Evolutionary conservation across 2,888 invertebrate species (phyloP).

Genomic region (Drosophila pegasa): DNA sequence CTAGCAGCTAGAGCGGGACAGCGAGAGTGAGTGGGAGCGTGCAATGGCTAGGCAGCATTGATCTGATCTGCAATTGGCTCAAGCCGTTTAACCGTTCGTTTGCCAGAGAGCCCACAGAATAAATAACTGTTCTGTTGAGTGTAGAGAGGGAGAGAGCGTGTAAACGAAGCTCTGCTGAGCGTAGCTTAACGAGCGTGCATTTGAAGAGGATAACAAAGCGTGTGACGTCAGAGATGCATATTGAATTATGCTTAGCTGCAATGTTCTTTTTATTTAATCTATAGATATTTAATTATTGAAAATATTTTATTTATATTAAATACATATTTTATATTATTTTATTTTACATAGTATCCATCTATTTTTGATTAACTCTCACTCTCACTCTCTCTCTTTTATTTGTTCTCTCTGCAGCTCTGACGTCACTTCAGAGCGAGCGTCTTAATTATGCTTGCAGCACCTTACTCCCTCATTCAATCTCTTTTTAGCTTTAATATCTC

Average conservation of each 20-base stretch:
- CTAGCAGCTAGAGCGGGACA: background rate
- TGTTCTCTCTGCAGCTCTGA: background rate
- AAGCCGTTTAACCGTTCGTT: background rate
- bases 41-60: background rate
- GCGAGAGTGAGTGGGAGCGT: background rate
- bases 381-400: background rate
- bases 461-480: background rate
- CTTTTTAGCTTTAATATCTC: background rate
- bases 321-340: background rate
- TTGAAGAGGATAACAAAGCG: background rate
- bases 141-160: background rate
- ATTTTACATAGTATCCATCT: background rate
- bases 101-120: background rate
- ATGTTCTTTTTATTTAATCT: too few relatives aligned
- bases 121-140: background rate
- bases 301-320: too few relatives aligned
- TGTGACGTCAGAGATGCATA: conserved; percentile 1
- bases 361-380: background rate
- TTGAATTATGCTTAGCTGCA: background rate
- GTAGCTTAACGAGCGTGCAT: background rate
- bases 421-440: background rate
- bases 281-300: background rate
- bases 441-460: background rate
- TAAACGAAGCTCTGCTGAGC: background rate
- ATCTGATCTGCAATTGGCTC: conserved; percentile 3